phyloP scores from a whole-genome alignment of 2,113 vertebrate genomes.

The Microcebus murinus region DNA sequence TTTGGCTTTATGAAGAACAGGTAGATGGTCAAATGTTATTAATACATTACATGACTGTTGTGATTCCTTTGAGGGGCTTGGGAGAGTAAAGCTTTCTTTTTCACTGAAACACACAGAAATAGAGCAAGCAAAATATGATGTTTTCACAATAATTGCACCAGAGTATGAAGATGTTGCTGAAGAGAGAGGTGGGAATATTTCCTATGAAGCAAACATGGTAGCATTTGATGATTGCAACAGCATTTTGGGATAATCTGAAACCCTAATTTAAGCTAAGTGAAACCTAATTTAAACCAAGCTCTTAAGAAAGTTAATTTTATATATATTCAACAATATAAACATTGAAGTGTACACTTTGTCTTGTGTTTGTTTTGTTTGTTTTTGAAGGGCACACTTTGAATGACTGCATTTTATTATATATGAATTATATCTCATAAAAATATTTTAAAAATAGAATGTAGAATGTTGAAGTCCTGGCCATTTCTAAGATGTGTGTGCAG shows the following conservation, averaged over 20 bases:
- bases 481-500: not conserved
- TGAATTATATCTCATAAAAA: not conserved
- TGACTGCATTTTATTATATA: not conserved
- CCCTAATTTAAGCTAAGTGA: not conserved
- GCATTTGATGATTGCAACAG: not conserved
- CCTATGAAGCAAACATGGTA: not conserved
- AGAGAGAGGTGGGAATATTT: not conserved
- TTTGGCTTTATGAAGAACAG: constrained; percentile 97
- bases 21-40: constrained; percentile 95
- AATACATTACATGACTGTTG: constrained; percentile 95
- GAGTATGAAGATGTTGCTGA: not conserved
- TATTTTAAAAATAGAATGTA: not conserved
- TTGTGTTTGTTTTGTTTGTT: no score
- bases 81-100: not conserved
- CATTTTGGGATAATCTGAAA: not conserved
- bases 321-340: not conserved
- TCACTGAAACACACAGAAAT: not conserved
- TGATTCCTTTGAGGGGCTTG: not conserved
- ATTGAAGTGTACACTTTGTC: not conserved
- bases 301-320: not conserved
- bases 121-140: not conserved
- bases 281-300: not conserved
- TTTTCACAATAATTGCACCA: not conserved
- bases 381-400: not conserved
- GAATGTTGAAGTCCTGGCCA: not conserved